Evolutionary conservation across 2,797 vertebrate genomes (phyloP).

Genomic region (Anguilla obscura): DNA sequence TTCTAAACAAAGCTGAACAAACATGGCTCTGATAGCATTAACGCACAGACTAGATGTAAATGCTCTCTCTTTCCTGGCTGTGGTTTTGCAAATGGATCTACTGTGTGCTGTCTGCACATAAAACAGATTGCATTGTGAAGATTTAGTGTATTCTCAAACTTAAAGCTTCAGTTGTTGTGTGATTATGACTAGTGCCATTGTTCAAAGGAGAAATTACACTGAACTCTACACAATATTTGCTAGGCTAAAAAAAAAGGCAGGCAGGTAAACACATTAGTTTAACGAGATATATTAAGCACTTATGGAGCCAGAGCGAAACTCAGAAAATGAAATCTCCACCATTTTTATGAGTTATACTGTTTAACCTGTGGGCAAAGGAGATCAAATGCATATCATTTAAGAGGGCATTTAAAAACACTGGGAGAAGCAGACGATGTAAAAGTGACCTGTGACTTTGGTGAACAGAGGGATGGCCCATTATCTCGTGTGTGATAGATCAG

Average conservation of each 20-base stretch:
- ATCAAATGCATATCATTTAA: slow-evolving; percentile 21
- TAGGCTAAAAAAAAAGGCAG: neutral
- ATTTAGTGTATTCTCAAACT: neutral
- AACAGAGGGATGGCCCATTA: slow-evolving; percentile 26
- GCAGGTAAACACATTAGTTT: neutral
- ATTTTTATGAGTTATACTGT: neutral
- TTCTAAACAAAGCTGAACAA: neutral
- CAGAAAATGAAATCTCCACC: neutral
- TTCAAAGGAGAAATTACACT: neutral
- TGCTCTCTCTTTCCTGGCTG: neutral
- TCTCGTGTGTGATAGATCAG: slow-evolving; percentile 47
- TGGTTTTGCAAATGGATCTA: neutral
- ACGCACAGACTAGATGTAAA: neutral
- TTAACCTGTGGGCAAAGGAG: slow-evolving; percentile 11
- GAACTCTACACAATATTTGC: neutral
- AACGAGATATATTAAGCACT: slow-evolving; percentile 15
- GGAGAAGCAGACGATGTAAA: neutral
- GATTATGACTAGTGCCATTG: neutral
- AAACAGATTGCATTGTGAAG: neutral
- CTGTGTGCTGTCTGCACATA: neutral
- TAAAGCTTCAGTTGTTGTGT: neutral
- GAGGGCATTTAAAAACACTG: neutral
- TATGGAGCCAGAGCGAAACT: neutral
- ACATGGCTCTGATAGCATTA: neutral
- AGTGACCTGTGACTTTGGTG: neutral